These are phyloP conservation scores for Zoanthus gigantus DNA, from an alignment of 92 coral and sea anemone species.

Conservation along the genomic window DNA sequence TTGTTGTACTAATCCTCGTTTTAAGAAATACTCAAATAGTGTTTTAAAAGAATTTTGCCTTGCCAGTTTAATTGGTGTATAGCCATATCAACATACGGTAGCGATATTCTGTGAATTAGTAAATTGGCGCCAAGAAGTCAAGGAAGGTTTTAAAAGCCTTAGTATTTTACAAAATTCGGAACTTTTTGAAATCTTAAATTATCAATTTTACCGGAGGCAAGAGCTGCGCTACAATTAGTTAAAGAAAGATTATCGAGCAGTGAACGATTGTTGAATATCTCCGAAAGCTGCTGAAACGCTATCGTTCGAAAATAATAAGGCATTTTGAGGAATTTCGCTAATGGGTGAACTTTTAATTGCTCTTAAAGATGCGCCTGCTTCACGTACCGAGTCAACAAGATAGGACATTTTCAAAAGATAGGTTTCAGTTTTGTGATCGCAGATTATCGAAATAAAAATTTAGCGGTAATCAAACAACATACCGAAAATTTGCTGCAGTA, in stretches of 20 bases:
- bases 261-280: slow-evolving; percentile 22
- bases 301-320: slow-evolving; percentile 11
- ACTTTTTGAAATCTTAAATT: slow-evolving; percentile 24
- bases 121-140: slow-evolving; percentile 10
- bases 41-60: background rate
- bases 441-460: background rate
- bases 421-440: background rate
- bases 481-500: background rate
- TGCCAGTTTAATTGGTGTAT: background rate
- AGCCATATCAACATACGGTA: background rate
- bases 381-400: slow-evolving; percentile 12
- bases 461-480: background rate
- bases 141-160: background rate
- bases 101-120: background rate
- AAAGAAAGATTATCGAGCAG: slow-evolving; percentile 9
- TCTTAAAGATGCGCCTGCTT: slow-evolving; percentile 19
- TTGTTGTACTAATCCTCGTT: background rate
- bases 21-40: background rate
- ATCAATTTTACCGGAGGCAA: slow-evolving; percentile 44
- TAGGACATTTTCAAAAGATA: background rate
- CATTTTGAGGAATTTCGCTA: slow-evolving; percentile 1
- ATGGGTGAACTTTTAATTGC: slow-evolving; percentile 26
- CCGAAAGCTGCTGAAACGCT: slow-evolving; percentile 31
- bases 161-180: slow-evolving; percentile 5
- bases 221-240: slow-evolving; percentile 20